These are phyloP conservation scores for Callithrix jacchus DNA, from an alignment of 2,113 vertebrate species.

Conservation along the genomic window DNA sequence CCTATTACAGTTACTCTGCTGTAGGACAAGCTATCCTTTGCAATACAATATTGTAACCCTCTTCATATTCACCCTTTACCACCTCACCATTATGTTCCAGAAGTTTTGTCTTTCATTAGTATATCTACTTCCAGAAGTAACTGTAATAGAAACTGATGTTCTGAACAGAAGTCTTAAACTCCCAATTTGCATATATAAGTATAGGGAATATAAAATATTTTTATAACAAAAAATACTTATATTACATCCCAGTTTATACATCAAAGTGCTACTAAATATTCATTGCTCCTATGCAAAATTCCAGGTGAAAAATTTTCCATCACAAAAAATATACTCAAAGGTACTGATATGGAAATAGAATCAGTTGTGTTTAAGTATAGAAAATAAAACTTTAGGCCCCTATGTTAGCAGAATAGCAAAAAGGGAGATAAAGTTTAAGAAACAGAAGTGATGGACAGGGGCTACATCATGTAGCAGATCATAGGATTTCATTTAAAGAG, in stretches of 20 bases:
- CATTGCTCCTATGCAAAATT: background rate
- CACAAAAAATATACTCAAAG: background rate
- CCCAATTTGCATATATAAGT: background rate
- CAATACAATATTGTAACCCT: background rate
- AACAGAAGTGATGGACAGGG: background rate
- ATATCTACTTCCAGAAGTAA: background rate
- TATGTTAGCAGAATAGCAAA: background rate
- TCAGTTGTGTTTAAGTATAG: background rate
- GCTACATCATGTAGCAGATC: background rate
- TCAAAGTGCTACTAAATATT: background rate
- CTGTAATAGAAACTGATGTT: background rate
- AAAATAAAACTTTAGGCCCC: background rate
- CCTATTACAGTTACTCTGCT: background rate
- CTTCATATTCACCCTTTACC: background rate
- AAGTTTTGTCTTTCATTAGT: background rate
- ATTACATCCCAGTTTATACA: background rate
- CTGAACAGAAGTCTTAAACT: background rate
- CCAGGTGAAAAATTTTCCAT: background rate
- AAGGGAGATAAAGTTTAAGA: background rate
- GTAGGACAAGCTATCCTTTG: background rate
- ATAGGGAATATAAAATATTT: background rate
- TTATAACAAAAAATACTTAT: background rate
- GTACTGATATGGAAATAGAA: background rate
- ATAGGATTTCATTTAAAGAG: background rate
- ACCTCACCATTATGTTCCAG: background rate